These are phyloP conservation scores for Lytechinus pictus DNA, from an alignment of 35 echinoderm and acorn worm species.

Conservation along the genomic window DNA sequence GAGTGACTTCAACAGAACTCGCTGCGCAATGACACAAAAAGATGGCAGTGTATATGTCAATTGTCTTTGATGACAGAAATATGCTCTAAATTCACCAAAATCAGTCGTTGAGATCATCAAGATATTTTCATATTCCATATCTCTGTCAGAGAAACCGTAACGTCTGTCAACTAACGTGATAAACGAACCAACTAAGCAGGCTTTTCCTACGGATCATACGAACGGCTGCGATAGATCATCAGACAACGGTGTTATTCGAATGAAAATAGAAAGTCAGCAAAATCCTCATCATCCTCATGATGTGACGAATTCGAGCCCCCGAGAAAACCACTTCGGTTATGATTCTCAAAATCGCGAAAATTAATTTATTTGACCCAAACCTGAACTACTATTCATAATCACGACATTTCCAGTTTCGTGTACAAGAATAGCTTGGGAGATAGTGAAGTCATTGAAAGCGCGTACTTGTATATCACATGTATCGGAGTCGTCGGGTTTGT, in stretches of 20 bases:
- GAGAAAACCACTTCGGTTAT: no score
- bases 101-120: background rate
- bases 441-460: no score
- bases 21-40: background rate
- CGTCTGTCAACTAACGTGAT: constrained; percentile 17
- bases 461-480: no score
- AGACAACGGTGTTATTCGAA: background rate
- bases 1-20: background rate
- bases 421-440: no score
- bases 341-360: no score
- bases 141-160: background rate
- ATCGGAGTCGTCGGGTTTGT: background rate
- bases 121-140: background rate
- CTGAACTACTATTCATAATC: no score
- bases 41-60: background rate
- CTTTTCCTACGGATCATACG: background rate
- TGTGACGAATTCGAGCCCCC: no score
- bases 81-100: background rate
- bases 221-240: background rate
- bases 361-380: no score
- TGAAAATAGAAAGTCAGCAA: background rate
- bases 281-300: background rate
- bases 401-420: no score
- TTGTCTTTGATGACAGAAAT: background rate
- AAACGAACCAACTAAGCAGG: background rate